Evolutionary conservation across 2,113 vertebrate genomes (phyloP), one percentile per base, ranked within the genome.

Genomic region (Tachysurus fulvidraco): DNA sequence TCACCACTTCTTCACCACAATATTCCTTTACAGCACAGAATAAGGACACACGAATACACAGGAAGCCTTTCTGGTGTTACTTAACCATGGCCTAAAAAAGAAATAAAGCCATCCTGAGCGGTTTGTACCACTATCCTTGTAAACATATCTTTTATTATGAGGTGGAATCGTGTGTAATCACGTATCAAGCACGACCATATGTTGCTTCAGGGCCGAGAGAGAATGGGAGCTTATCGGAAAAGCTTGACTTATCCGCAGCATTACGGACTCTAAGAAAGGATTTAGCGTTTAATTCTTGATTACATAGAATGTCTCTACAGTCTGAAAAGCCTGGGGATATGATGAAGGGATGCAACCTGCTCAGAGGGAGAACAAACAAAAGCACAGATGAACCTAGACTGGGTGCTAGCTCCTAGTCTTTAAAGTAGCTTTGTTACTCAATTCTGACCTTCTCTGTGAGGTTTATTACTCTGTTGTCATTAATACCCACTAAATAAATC

Each of bases 251-350:
- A 96, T 96, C 94, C 92, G 77, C 88, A 86, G 94, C 92, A 95
- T 95, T 95, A 95, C 91, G 92, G 92, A 89, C 93, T 94, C 93
- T 93, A 94, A 95, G 94, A 95, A 94, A 94, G 94, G 95, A 95
- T 96, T 96, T 95, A 92, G 85, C 93, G 91, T 93, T 94, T 95
- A 94, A 95, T 94, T 95, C 95, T 95, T 94, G 95, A 96, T 96
- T 94, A 95, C 94, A 95, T 94, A 88, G 92, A 95, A 94, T 94
- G 93, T 94, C 91, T 93, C 92, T 91, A 91, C 88, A 91, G 91
- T 89, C 89, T 88, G 84, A 87, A 89, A 84, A 92, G 89, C 91
- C 50, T 81, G 85, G 88, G 86, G 92, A 91, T 93, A 93, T 91
- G 90, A 89, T 83, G 89, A 88, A 89, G 90, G 87, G 86, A 90